phyloP scores from a whole-genome alignment of 2,113 vertebrate species.

The Lepus americanus region DNA sequence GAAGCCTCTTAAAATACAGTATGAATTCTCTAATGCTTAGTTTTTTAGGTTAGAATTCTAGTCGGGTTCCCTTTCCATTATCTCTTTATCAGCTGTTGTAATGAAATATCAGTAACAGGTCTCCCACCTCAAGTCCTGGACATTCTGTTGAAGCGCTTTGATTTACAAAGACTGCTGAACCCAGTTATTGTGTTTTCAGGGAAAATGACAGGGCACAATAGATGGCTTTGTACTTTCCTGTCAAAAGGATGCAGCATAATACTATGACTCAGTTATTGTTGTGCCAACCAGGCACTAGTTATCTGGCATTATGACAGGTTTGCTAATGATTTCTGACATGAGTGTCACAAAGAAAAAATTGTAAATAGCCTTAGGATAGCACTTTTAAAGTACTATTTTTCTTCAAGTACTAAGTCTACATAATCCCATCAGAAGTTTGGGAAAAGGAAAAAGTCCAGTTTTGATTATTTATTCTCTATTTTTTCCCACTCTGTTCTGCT shows the following conservation, averaged over 20 bases:
- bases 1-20: conserved; percentile 20
- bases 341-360: conserved; percentile 88
- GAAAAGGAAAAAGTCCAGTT: conserved; percentile 4
- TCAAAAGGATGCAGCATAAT: conserved; percentile 86
- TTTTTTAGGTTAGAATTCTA: background rate
- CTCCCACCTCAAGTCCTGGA: conserved; percentile 65
- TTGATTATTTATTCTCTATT: conserved; percentile 19
- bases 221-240: conserved; percentile 88
- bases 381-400: conserved; percentile 62
- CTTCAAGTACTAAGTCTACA: conserved; percentile 33
- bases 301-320: conserved; percentile 86
- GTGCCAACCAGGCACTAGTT: conserved; percentile 81
- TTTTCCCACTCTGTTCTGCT: conserved; percentile 2
- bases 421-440: conserved; percentile 46
- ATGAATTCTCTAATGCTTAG: background rate
- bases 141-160: conserved; percentile 78
- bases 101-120: conserved; percentile 69
- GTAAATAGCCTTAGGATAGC: conserved; percentile 69
- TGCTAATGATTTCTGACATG: conserved; percentile 90
- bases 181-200: conserved; percentile 85
- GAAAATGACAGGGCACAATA: conserved; percentile 89
- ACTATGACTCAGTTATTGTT: conserved; percentile 86
- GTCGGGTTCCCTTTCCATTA: conserved; percentile 1
- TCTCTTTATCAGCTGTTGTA: conserved; percentile 20
- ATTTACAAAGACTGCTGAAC: conserved; percentile 85